Evolutionary conservation across 2,888 invertebrate genomes (phyloP).

Genomic region (Zeuzera pyrina): DNA sequence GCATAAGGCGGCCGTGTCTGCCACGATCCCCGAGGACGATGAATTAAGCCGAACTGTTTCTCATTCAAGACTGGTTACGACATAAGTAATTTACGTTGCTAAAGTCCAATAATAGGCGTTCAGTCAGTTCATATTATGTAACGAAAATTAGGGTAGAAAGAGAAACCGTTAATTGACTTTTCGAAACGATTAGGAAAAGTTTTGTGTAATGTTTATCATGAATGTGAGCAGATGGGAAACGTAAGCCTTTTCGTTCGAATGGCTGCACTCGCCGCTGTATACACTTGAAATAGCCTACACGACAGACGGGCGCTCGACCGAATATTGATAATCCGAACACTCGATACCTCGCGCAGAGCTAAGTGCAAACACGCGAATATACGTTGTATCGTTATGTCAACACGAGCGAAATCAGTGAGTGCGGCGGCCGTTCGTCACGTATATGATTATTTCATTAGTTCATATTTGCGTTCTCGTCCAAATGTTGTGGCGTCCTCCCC

Average conservation of each 20-base stretch:
- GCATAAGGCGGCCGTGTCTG: conserved; percentile 31
- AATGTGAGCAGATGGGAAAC: conserved; percentile 7
- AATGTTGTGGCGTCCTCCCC: conserved; percentile 42
- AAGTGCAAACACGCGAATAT: neutral
- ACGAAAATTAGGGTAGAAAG: no score
- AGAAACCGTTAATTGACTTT: no score
- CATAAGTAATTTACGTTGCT: no score
- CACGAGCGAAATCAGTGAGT: conserved; percentile 49
- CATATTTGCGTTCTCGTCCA: conserved; percentile 67
- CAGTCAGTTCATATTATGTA: no score
- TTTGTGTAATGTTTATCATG: conserved; percentile 4
- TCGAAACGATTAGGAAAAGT: no score
- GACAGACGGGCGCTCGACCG: conserved; percentile 33
- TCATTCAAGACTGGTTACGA: conserved; percentile 39
- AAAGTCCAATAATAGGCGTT: neutral
- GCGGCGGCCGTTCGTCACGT: conserved; percentile 58
- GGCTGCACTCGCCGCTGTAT: conserved; percentile 28
- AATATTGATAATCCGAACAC: conserved; percentile 43
- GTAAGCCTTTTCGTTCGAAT: conserved; percentile 37
- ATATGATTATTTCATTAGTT: conserved; percentile 73
- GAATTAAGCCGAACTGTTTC: conserved; percentile 39
- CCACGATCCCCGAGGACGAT: conserved; percentile 33
- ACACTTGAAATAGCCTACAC: conserved; percentile 39
- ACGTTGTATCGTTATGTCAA: conserved; percentile 26
- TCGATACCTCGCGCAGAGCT: conserved; percentile 20